Base-by-base conservation (phyloP, 2,888 invertebrate species). In the Carabus problematicus region DNA sequence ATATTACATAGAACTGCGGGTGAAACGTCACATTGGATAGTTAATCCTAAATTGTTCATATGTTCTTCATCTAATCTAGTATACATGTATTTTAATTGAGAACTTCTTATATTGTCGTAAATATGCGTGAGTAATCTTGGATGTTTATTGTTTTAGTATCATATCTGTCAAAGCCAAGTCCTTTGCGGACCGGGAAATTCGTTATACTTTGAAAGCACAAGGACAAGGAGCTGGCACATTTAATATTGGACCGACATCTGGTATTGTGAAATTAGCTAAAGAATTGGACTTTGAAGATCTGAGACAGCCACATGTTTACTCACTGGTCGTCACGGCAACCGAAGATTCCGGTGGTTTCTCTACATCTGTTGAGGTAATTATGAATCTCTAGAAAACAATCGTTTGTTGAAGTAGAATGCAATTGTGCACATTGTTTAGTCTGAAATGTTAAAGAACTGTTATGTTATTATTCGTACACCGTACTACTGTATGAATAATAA, bases 281-380 rank as follows among this genome's bases (percentile, higher is more conserved):
- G 95, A 95, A 82, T 84, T 99, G 77, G 98, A 99, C 84, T 98
- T 96, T 79, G 98, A 99, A 84, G 97, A 98, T 82, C 85, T 96
- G 72, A 85, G 95, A 59, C 97, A 97, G 78, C 95, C 97, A 0
- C 96, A 96, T 77, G 92, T 95, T 71, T 98, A 97, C 80, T 93
- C 95, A 7, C 84, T 98, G 72, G 90, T 93, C 73, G 95, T 97
- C 63, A 96, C 95, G 2, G 97, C 97, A 29, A 97, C 97, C 0
- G 98, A 98, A 83, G 97, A 97, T 82, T 96, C 95, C n/a, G 97
- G 97, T 62, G 97, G 97, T 70, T 96, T 97, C 81, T 95, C 95
- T 18, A 96, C 95, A 29, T 93, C 94, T 52, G 95, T 96, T 73
- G 96, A 96, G 89, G 95, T 95, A 84, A 76, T 72, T 72, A 72